These are phyloP conservation scores for Leptatherina wallacei DNA, from an alignment of 2,797 vertebrate genomes.

Conservation along the genomic window DNA sequence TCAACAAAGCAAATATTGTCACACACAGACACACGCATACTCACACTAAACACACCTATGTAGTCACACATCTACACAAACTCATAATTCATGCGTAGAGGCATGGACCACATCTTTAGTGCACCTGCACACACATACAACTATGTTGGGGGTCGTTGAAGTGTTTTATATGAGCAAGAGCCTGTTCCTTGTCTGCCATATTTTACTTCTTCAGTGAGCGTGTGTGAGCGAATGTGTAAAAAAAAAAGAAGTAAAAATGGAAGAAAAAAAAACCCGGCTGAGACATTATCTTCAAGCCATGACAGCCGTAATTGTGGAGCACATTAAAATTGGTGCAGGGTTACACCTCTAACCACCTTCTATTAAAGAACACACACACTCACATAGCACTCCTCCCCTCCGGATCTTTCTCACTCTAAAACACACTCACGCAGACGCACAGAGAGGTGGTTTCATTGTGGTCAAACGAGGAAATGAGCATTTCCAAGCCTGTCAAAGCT, in stretches of 20 bases:
- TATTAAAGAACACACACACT: conserved; percentile 76
- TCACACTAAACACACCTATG: conserved; percentile 50
- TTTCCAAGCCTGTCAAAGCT: conserved; percentile 62
- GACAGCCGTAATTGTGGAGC: conserved; percentile 88
- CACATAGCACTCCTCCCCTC: conserved; percentile 45
- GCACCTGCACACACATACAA: conserved; percentile 31
- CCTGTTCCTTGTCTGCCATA: conserved; percentile 74
- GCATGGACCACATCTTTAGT: conserved; percentile 50
- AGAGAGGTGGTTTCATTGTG: conserved; percentile 74
- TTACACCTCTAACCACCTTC: conserved; percentile 83
- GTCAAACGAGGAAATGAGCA: conserved; percentile 77
- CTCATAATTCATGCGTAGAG: conserved; percentile 66
- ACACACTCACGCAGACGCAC: conserved; percentile 26
- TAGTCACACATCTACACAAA: conserved; percentile 39
- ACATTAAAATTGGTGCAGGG: conserved; percentile 85
- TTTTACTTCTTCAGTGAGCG: conserved; percentile 71
- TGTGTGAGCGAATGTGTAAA: conserved; percentile 23
- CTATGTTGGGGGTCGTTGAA: conserved; percentile 78
- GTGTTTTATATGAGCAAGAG: conserved; percentile 86
- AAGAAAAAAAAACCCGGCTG: conserved; percentile 57
- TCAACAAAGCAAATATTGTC: conserved; percentile 88
- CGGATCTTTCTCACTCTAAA: conserved; percentile 23
- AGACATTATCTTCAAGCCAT: conserved; percentile 80
- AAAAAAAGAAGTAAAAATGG: conserved; percentile 15
- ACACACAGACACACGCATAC: conserved; percentile 80